phyloP scores from a whole-genome alignment of 2,113 vertebrate genomes.

The Aegotheles bennettii region DNA sequence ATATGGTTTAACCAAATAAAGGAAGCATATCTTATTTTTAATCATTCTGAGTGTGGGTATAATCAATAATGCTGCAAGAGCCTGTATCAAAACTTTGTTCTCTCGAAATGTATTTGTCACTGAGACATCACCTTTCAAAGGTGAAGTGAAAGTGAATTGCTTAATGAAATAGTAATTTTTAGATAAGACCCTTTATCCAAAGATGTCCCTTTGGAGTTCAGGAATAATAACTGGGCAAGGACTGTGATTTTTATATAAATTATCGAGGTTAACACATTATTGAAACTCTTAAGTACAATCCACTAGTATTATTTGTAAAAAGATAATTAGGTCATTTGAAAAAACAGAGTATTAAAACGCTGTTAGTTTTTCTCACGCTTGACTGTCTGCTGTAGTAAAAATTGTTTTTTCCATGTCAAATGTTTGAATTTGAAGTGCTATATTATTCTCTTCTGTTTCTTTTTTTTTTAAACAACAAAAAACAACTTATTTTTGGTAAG shows the following conservation, averaged over 20 bases:
- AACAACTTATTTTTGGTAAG: not conserved
- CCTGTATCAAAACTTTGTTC: not conserved
- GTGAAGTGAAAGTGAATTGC: conserved; percentile 25
- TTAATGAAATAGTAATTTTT: conserved; percentile 29
- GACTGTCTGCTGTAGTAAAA: not conserved
- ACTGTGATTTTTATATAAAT: not conserved
- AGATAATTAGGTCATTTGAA: conserved; percentile 40
- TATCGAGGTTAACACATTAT: not conserved
- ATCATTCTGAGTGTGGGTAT: not conserved
- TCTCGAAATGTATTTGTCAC: not conserved
- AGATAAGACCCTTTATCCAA: not conserved
- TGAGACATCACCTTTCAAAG: conserved; percentile 3
- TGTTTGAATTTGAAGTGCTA: not conserved
- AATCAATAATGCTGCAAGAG: not conserved
- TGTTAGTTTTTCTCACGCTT: not conserved
- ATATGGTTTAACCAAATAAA: not conserved
- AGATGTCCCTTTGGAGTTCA: not conserved
- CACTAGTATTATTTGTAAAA: not conserved
- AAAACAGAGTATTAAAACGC: conserved; percentile 39
- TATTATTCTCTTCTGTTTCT: not conserved
- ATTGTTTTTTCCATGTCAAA: not conserved
- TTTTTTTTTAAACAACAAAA: not conserved
- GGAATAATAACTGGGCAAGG: not conserved
- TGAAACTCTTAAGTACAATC: conserved; percentile 4
- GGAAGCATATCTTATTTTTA: not conserved